Conservation (phyloP, 2,888 invertebrate genomes). For the Polydrusus pterygomalis region DNA sequence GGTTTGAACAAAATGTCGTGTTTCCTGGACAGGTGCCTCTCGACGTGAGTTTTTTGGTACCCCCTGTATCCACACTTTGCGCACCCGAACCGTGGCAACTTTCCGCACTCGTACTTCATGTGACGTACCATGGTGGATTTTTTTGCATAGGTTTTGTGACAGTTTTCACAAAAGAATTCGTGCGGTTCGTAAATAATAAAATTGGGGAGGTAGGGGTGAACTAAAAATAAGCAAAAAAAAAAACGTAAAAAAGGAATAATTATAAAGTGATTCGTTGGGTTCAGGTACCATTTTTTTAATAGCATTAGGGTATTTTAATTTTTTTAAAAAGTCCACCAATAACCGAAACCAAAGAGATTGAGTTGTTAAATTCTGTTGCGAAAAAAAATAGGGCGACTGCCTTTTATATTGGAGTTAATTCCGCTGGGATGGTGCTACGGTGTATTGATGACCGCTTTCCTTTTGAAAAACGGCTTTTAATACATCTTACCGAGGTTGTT, state of each 20-base stretch:
- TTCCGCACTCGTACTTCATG: slow-evolving; percentile 67
- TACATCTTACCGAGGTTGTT: no score
- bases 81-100: slow-evolving; percentile 66
- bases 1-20: slow-evolving; percentile 63
- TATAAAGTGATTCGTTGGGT: slow-evolving; percentile 5
- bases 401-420: no score
- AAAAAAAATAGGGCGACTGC: no score
- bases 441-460: no score
- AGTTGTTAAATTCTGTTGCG: no score
- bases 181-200: slow-evolving; percentile 58
- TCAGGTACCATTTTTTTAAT: not conserved
- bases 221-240: slow-evolving; percentile 43
- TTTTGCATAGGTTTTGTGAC: slow-evolving; percentile 60
- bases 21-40: slow-evolving; percentile 64
- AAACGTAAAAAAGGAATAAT: slow-evolving; percentile 16
- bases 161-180: slow-evolving; percentile 60
- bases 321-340: not conserved
- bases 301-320: not conserved
- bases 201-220: slow-evolving; percentile 39
- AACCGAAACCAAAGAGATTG: no score
- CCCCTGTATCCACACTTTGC: slow-evolving; percentile 64
- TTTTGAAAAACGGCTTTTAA: no score
- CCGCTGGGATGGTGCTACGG: no score
- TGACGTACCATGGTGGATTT: slow-evolving; percentile 62
- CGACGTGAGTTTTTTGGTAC: slow-evolving; percentile 66